Percentiles rank a stretch among this genome's conserved stretches.
Conservation (phyloP, 2,797 vertebrate genomes). For the Schizothorax lantsangensis region DNA sequence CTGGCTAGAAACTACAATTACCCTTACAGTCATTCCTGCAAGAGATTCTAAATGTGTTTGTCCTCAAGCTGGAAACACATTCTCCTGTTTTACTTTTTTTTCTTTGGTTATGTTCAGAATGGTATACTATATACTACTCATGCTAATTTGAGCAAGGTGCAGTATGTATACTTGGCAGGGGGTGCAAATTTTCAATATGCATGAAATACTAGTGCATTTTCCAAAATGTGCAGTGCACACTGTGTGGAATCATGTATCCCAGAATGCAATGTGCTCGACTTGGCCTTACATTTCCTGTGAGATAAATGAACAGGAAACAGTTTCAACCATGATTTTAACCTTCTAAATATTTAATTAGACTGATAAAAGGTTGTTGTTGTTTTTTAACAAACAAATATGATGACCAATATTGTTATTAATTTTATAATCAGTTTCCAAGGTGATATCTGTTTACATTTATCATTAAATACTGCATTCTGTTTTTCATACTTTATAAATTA, state of each 20-base stretch:
- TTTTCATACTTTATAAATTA: not conserved
- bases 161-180: too few relatives aligned
- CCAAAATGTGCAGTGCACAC: not conserved
- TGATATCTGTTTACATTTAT: not conserved
- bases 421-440: not conserved
- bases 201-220: not conserved
- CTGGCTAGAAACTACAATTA: constrained; percentile 20
- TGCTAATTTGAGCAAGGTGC: not conserved
- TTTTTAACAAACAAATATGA: not conserved
- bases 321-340: not conserved
- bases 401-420: not conserved
- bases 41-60: not conserved
- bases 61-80: not conserved
- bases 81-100: not conserved
- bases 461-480: not conserved
- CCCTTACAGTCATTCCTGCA: constrained; percentile 27
- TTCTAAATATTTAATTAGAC: not conserved
- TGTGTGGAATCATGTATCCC: not conserved
- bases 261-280: not conserved
- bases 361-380: not conserved
- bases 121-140: not conserved
- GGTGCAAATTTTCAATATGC: too few relatives aligned
- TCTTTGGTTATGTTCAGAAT: not conserved
- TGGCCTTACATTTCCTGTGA: not conserved
- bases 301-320: not conserved